Evolutionary conservation across 2,113 vertebrate genomes (phyloP), one percentile per base, ranked within the genome.

Genomic region (Trochalopteron elliotii): DNA sequence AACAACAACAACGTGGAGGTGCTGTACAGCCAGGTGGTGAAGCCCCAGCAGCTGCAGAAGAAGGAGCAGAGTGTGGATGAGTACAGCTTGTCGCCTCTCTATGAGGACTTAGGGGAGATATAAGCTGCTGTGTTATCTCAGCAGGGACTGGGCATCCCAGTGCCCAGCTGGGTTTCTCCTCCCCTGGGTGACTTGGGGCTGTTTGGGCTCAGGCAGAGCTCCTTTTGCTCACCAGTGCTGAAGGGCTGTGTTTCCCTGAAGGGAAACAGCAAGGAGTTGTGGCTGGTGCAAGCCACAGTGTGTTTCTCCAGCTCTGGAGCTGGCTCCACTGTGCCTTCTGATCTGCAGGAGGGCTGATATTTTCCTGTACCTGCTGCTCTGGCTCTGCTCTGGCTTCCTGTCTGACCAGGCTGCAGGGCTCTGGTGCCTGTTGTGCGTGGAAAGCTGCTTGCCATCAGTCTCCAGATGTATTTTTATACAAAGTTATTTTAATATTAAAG

Each of bases 21-120:
- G 47, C 56, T 99, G 24, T 99, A 99, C 90, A 98, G 99, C 97
- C 97, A 91, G 89, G 98, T 99, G 67, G 97, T 97, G 33, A 99
- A 98, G 93, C 93, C 61, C 5, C 87, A 67, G 55, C 55, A 20
- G 1, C 2, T 18, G 57, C 22, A 71, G 82, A 92, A 78, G 49
- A 93, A 92, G 75, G 97, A 97, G 85, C 92, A 97, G 75, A 96
- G 77, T 12, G 97, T 96, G 85, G 97, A 97, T 39, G 95, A 89
- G n/a, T 87, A 52, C 80, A 87, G 87, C 61, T 88, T 95, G 30
- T 79, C 50, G 0, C 96, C 97, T 6, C 59, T 98, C 44, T 98
- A 93, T 2, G 97, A 98, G 64, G 97, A 96, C 39, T 47, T 97
- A 35, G 97, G 97, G 22, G 83, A 84, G 79, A 92, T 96, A 5